phyloP scores from a whole-genome alignment of 2,888 invertebrate genomes.

The Clostera curtula region DNA sequence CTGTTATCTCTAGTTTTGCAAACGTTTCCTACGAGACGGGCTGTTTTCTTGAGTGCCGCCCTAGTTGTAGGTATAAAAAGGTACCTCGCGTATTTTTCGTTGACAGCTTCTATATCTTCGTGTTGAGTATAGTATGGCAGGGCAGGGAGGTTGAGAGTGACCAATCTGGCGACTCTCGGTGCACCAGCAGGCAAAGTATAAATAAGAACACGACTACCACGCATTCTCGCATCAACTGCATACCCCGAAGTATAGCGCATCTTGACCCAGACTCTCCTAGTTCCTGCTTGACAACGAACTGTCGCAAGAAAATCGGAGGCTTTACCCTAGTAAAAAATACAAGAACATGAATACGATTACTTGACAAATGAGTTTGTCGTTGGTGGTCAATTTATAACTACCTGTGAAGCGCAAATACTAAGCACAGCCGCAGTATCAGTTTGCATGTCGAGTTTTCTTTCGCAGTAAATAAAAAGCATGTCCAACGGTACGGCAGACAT shows the following conservation, averaged over 20 bases:
- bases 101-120: slow-evolving; percentile 33
- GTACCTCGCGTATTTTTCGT: slow-evolving; percentile 28
- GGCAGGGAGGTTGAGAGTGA: slow-evolving; percentile 46
- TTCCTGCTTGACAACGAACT: slow-evolving; percentile 94
- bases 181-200: slow-evolving; percentile 60
- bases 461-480: slow-evolving; percentile 59
- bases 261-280: slow-evolving; percentile 90
- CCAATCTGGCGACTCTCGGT: slow-evolving; percentile 56
- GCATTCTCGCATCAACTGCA: slow-evolving; percentile 25
- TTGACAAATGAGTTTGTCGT: neutral
- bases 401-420: slow-evolving; percentile 57
- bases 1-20: no score
- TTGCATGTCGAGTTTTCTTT: slow-evolving; percentile 44
- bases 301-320: slow-evolving; percentile 78
- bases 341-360: no score
- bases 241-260: slow-evolving; percentile 77
- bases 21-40: no score
- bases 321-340: slow-evolving; percentile 18
- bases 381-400: slow-evolving; percentile 16
- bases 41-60: no score
- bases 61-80: neutral
- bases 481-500: slow-evolving; percentile 60
- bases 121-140: slow-evolving; percentile 54
- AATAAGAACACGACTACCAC: slow-evolving; percentile 42
- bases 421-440: slow-evolving; percentile 61